Evolutionary conservation across 2,888 invertebrate genomes (phyloP).

Genomic region (Drosophila merina): DNA sequence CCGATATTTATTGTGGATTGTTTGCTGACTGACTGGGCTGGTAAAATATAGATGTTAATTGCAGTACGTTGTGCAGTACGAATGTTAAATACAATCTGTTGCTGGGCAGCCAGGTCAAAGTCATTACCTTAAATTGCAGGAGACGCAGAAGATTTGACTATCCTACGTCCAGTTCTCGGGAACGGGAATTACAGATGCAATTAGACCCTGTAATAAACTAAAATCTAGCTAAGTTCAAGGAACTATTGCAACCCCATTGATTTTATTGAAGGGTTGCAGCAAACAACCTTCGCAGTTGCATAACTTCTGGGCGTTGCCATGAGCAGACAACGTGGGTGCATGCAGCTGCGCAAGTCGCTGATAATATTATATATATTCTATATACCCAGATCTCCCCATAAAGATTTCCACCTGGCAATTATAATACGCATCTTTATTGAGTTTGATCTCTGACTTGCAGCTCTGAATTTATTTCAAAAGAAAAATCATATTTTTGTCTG

Average conservation of each 20-base stretch:
- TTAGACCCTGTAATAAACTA: conserved; percentile 20
- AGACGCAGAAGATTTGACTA: conserved; percentile 17
- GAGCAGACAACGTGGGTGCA: conserved; percentile 32
- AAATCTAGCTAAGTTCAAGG: conserved; percentile 29
- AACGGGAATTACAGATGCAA: conserved; percentile 21
- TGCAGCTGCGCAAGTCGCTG: conserved; percentile 28
- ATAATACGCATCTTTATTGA: conserved; percentile 64
- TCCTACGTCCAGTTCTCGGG: not conserved
- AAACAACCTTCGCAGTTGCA: conserved; percentile 27
- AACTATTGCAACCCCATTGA: conserved; percentile 5
- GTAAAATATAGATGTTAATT: conserved; percentile 16
- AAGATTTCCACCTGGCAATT: conserved; percentile 51
- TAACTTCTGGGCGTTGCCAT: conserved; percentile 34
- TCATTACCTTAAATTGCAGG: conserved; percentile 32
- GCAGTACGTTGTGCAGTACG: not conserved
- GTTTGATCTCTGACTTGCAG: conserved; percentile 82
- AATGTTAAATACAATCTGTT: conserved; percentile 22
- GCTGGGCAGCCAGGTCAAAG: conserved; percentile 22
- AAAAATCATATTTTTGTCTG: too few species aligned
- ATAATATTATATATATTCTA: conserved; percentile 18
- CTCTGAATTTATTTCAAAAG: conserved; percentile 9
- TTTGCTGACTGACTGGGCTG: not conserved
- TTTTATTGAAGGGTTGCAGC: conserved; percentile 9
- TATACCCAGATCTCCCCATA: not conserved
- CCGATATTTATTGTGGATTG: conserved; percentile 12